Base-by-base conservation (phyloP, 2,797 vertebrate genomes). In the Limosa lapponica region DNA sequence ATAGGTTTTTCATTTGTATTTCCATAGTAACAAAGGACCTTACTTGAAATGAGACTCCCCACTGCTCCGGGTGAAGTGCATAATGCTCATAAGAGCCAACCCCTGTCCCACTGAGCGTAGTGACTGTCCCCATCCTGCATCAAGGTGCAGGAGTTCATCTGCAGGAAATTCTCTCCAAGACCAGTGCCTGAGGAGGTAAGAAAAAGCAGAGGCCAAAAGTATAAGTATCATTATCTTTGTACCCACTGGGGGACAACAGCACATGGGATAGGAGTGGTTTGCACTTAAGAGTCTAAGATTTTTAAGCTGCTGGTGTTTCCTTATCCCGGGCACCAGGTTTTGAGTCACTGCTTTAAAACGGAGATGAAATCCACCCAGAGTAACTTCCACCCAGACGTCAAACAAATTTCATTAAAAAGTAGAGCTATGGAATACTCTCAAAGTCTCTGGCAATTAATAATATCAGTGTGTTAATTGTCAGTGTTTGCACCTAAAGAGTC, bases 21-120 rank as follows among this genome's bases (percentile, higher is more conserved):
- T 23, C 91, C 94, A 92, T 94, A 79, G 95, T 82, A 93, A 96
- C 95, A 41, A 84, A 79, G 80, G 77, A 34, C 89, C 62, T 52
- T 13, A 72, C 46, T 65, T 11, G 88, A 70, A 92, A 69, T 1
- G 70, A 91, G 91, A 69, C 79, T 71, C 85, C 49, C 10, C 66
- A 4, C 64, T 1, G 52, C 89, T 25, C 37, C 3, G 25, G 54
- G 51, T 13, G 78, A 52, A 49, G 81, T 4, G 71, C 78, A 16
- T 32, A 3, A 3, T 9, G 62, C 36, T 66, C 32, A 0, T 11
- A 8, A 20, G 65, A 65, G 34, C 4, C 48, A 18, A 37, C 23
- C 57, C 66, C 5, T 3, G 71, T 54, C 59, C 81, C 74, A 6
- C 57, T 2, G 64, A 43, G 22, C 44, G 24, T 2, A 6, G 69